Percentiles rank a stretch among this genome's conserved stretches.
These are phyloP conservation scores for Nematostella vectensis DNA, from an alignment of 92 coral and sea anemone species.

Conservation along the genomic window DNA sequence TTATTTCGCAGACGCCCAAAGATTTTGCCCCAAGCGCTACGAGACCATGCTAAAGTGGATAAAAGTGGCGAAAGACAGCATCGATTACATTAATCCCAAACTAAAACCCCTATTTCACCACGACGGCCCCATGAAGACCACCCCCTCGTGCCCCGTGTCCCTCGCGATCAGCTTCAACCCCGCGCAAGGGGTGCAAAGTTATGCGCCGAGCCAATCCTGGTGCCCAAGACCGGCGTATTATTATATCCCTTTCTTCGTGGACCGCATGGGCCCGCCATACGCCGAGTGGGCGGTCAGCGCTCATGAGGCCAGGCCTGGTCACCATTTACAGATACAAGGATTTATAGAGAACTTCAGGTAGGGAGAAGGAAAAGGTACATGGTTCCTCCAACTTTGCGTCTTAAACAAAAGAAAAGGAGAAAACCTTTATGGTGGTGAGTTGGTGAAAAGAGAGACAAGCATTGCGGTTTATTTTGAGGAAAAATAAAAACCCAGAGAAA, in stretches of 20 bases:
- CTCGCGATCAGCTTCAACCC: slow-evolving; percentile 36
- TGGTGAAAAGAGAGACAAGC: no score
- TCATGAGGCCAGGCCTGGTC: slow-evolving; percentile 74
- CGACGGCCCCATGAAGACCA: slow-evolving; percentile 39
- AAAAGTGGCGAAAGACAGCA: slow-evolving; percentile 19
- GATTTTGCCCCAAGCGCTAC: slow-evolving; percentile 39
- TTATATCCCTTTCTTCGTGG: slow-evolving; percentile 58
- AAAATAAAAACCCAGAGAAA: no score
- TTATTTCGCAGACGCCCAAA: slow-evolving; percentile 21
- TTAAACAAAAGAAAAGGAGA: no score
- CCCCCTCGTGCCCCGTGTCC: slow-evolving; percentile 36
- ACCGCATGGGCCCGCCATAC: slow-evolving; percentile 51
- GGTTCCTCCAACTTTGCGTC: no score
- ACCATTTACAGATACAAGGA: slow-evolving; percentile 51
- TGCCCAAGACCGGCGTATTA: slow-evolving; percentile 32
- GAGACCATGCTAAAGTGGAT: slow-evolving; percentile 44
- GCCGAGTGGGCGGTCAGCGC: slow-evolving; percentile 51
- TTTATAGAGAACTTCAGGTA: slow-evolving; percentile 36
- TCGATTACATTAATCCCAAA: slow-evolving; percentile 16
- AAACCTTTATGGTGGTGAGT: no score
- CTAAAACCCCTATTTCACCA: slow-evolving; percentile 21
- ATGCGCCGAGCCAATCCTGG: slow-evolving; percentile 23
- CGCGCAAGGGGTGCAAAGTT: slow-evolving; percentile 30
- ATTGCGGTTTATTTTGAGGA: no score
- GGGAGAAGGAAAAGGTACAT: background rate